These are phyloP conservation scores for Aldrovandia affinis DNA, from an alignment of 2,797 vertebrate species.

Conservation along the genomic window DNA sequence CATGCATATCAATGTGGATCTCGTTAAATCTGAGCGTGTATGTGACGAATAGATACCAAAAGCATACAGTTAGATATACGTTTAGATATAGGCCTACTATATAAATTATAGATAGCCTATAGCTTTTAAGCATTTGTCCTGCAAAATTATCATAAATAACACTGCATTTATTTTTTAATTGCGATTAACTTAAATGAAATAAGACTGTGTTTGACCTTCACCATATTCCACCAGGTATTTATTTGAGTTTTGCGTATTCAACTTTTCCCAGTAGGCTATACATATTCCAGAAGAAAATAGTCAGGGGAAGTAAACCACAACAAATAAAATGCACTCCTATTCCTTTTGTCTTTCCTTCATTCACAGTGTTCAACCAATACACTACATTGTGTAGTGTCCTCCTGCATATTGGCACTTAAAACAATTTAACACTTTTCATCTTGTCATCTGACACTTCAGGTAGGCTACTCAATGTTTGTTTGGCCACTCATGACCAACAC, in stretches of 20 bases:
- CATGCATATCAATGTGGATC: not conserved
- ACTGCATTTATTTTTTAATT: not conserved
- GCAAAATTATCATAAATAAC: not conserved
- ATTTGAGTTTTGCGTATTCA: not conserved
- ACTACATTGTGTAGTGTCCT: conserved; percentile 9
- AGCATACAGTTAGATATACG: not conserved
- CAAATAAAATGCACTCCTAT: not conserved
- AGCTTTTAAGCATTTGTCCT: not conserved
- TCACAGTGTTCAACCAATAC: conserved; percentile 37
- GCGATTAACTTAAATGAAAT: not conserved
- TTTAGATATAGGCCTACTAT: not conserved
- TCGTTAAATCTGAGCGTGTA: not conserved
- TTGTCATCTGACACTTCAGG: not conserved
- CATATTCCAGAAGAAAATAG: not conserved
- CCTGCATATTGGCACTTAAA: conserved; percentile 26
- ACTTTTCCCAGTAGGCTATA: not conserved
- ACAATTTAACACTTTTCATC: not conserved
- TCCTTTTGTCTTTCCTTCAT: not conserved
- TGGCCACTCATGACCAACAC: not conserved
- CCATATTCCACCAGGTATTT: not conserved
- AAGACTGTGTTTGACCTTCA: not conserved
- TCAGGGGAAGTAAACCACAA: not conserved
- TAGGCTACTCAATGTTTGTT: conserved; percentile 4
- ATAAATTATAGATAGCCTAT: not conserved
- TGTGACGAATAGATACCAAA: not conserved